Percentiles rank a stretch among this genome's conserved stretches.
These are phyloP conservation scores for Archilochus colubris DNA, from an alignment of 2,113 vertebrate species.

Conservation along the genomic window DNA sequence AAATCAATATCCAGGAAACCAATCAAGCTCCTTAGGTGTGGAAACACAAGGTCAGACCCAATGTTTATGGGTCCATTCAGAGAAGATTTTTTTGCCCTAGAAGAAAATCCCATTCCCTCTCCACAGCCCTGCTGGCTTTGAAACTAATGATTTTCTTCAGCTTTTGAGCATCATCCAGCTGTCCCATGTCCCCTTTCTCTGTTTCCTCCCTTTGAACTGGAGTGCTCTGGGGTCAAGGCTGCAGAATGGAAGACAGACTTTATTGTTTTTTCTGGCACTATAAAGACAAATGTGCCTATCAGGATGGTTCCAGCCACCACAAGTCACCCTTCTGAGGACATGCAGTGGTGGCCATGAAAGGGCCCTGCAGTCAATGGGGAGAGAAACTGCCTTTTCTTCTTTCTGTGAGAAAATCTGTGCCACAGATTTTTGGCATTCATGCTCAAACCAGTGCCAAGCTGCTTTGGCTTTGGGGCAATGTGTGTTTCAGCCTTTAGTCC, in stretches of 20 bases:
- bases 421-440: background rate
- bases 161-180: background rate
- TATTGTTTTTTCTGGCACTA: background rate
- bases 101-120: background rate
- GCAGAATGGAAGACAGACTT: background rate
- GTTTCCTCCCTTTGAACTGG: background rate
- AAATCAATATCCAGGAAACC: background rate
- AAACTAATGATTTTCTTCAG: background rate
- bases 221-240: background rate
- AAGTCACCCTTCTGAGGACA: background rate
- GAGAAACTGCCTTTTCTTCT: background rate
- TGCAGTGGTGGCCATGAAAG: background rate
- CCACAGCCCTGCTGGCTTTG: background rate
- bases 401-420: background rate
- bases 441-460: background rate
- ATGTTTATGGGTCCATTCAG: background rate
- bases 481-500: background rate
- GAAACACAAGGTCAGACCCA: background rate
- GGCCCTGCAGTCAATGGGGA: background rate
- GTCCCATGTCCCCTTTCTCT: background rate
- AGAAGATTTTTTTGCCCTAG: background rate
- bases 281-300: background rate
- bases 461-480: background rate
- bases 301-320: background rate
- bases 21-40: background rate